These are phyloP conservation scores for Sceloporus tristichus DNA, from an alignment of 2,113 vertebrate genomes.

Conservation along the genomic window DNA sequence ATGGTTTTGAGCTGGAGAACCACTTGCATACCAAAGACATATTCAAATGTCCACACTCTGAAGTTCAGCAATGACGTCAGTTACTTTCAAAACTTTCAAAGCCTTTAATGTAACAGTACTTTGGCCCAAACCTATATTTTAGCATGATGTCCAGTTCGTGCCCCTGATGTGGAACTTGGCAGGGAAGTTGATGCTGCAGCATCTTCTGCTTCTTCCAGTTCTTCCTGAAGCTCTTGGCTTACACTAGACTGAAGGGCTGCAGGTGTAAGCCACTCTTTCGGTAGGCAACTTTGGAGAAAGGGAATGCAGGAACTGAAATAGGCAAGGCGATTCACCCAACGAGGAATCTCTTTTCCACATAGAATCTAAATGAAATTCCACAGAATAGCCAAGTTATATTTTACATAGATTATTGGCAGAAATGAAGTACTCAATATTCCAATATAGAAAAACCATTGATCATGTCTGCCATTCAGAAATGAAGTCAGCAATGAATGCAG, in stretches of 20 bases:
- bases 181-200: constrained; percentile 86
- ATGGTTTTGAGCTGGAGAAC: constrained; percentile 63
- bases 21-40: constrained; percentile 77
- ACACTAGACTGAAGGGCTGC: constrained; percentile 97
- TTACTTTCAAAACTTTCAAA: constrained; percentile 71
- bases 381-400: constrained; percentile 1
- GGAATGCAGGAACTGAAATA: constrained; percentile 99
- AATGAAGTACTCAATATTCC: neutral
- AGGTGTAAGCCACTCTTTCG: constrained; percentile 98
- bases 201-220: constrained; percentile 95
- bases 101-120: constrained; percentile 52
- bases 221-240: constrained; percentile 95
- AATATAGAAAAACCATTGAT: neutral
- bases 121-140: constrained; percentile 84
- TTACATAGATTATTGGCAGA: neutral
- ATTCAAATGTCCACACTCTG: constrained; percentile 69
- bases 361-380: constrained; percentile 83
- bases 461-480: neutral
- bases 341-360: constrained; percentile 96
- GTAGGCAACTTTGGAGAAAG: constrained; percentile 98
- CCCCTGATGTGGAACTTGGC: constrained; percentile 78
- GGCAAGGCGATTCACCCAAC: constrained; percentile 98
- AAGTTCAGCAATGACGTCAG: constrained; percentile 70
- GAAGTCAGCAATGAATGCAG: neutral
- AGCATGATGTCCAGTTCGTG: constrained; percentile 88